Conservation (phyloP, 2,888 invertebrate species). For the Girardia tigrina region DNA sequence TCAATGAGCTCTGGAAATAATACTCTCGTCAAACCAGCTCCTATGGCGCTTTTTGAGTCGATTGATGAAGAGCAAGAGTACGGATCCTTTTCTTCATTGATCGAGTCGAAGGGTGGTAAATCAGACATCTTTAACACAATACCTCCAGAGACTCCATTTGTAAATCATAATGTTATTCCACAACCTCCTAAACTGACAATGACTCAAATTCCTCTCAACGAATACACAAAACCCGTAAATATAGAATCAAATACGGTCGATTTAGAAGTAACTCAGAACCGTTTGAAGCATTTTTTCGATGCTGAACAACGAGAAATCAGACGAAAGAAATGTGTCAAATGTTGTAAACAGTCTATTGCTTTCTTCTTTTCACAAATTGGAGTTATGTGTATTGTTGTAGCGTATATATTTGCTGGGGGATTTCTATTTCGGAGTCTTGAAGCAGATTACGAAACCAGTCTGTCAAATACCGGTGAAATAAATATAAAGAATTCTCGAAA, state of each 20-base stretch:
- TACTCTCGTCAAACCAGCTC: neutral
- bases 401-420: slow-evolving; percentile 33
- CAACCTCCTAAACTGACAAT: neutral
- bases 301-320: slow-evolving; percentile 20
- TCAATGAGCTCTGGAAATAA: neutral
- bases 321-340: slow-evolving; percentile 12
- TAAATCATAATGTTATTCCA: neutral
- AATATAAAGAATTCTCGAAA: neutral
- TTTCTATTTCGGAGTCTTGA: slow-evolving; percentile 29
- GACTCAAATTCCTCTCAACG: neutral
- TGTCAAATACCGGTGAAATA: neutral
- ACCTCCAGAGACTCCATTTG: neutral
- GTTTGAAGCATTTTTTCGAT: slow-evolving; percentile 16
- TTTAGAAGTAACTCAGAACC: neutral
- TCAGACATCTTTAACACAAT: neutral
- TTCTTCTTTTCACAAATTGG: slow-evolving; percentile 36
- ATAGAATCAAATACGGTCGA: neutral
- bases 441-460: slow-evolving; percentile 14
- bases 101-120: neutral
- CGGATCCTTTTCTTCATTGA: neutral
- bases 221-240: neutral
- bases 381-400: slow-evolving; percentile 32
- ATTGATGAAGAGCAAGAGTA: slow-evolving; percentile 15
- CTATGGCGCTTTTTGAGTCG: neutral
- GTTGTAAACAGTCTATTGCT: slow-evolving; percentile 31